A percentile compares a stretch with the other conserved stretches of the same genome.
Conservation (phyloP, 2,888 invertebrate species). For the Muscina levida region DNA sequence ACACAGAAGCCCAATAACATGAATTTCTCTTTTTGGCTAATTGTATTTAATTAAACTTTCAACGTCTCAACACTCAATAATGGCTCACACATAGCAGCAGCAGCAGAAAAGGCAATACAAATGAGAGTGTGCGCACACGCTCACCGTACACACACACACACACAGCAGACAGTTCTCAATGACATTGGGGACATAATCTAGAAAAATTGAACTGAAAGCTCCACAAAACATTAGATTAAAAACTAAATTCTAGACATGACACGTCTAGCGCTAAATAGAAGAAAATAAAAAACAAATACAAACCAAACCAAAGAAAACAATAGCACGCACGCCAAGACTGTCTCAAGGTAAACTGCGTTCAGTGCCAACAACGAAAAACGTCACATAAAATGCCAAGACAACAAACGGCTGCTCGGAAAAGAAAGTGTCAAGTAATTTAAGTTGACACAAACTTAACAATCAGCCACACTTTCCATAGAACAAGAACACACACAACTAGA, state of each 20-base stretch:
- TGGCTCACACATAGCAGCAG: slow-evolving; percentile 28
- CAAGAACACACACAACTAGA: slow-evolving; percentile 1
- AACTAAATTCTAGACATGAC: slow-evolving; percentile 23
- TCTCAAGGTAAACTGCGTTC: slow-evolving; percentile 47
- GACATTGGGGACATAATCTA: slow-evolving; percentile 61
- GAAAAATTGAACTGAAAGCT: slow-evolving; percentile 41
- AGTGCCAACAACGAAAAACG: not conserved
- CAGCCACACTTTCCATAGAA: slow-evolving; percentile 31
- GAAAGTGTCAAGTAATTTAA: slow-evolving; percentile 59
- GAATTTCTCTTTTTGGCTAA: slow-evolving; percentile 63
- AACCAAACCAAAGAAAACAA: not conserved
- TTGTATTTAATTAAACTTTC: slow-evolving; percentile 62
- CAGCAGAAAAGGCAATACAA: no score
- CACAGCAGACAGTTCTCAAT: not conserved
- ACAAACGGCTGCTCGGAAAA: slow-evolving; percentile 24
- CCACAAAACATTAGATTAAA: not conserved
- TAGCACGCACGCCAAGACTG: slow-evolving; percentile 14
- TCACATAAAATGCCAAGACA: not conserved
- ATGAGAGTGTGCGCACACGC: slow-evolving; percentile 38
- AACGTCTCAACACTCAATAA: slow-evolving; percentile 43
- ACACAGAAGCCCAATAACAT: slow-evolving; percentile 57
- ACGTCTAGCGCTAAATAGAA: not conserved
- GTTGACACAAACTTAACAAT: slow-evolving; percentile 3
- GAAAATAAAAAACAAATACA: slow-evolving; percentile 1
- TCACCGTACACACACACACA: no score